Conservation (phyloP, 2,113 vertebrate species). For the Neofelis nebulosa region DNA sequence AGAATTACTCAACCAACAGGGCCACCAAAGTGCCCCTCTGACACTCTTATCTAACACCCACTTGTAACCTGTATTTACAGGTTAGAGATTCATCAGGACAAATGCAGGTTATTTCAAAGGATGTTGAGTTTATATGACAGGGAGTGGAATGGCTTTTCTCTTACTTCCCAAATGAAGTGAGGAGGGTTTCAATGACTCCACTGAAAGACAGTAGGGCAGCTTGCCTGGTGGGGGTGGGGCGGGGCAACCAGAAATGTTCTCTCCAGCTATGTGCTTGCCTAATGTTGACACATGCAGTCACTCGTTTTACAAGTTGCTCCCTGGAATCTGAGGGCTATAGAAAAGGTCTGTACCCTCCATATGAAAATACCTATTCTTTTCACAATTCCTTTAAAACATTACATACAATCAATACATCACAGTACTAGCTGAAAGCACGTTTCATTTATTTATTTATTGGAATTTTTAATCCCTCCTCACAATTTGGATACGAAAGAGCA, state of each 20-base stretch:
- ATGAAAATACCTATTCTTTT: neutral
- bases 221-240: rapidly evolving
- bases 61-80: neutral
- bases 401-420: neutral
- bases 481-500: neutral
- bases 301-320: neutral
- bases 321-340: neutral
- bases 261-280: neutral
- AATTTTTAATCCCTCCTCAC: neutral
- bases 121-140: neutral
- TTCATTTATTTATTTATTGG: neutral
- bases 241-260: no score
- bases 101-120: neutral
- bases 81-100: neutral
- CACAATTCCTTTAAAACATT: neutral
- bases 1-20: no score
- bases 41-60: neutral
- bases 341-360: neutral
- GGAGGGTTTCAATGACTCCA: neutral
- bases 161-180: neutral
- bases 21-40: neutral
- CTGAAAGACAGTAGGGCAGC: rapidly evolving
- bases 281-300: no score
- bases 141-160: neutral
- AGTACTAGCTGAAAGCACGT: neutral